These are phyloP conservation scores for Valencia hispanica DNA, from an alignment of 2,797 vertebrate genomes.

Conservation along the genomic window DNA sequence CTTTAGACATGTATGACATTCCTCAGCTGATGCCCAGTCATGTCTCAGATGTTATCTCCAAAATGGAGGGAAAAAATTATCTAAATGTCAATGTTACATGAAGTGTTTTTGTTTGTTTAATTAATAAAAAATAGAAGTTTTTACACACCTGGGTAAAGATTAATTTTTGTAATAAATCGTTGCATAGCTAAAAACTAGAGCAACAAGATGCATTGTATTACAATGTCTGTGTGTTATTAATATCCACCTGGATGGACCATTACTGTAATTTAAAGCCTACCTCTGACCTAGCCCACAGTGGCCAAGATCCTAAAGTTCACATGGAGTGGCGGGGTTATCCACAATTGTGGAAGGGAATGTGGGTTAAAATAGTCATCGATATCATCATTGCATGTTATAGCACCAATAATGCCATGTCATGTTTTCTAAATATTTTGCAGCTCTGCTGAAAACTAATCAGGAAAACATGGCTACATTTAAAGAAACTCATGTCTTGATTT, in stretches of 20 bases:
- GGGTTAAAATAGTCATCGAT: neutral
- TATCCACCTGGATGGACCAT: neutral
- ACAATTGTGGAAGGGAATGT: neutral
- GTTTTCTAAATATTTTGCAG: neutral
- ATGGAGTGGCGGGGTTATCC: neutral
- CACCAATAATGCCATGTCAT: neutral
- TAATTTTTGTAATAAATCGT: neutral
- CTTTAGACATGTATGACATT: constrained; percentile 42
- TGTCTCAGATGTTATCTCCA: constrained; percentile 50
- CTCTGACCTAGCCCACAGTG: neutral
- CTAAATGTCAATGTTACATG: constrained; percentile 1
- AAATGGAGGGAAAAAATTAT: neutral
- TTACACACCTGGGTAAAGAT: neutral
- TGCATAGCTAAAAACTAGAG: neutral
- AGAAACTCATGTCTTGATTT: neutral
- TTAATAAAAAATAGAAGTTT: constrained; percentile 22
- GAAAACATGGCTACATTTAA: neutral
- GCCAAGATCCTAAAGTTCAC: neutral
- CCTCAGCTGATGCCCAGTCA: constrained; percentile 44
- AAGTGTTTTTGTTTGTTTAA: neutral
- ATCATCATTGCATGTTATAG: neutral
- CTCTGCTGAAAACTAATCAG: neutral
- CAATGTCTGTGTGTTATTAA: neutral
- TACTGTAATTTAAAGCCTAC: neutral
- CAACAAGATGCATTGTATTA: neutral